These are phyloP conservation scores for Drosophila cardini DNA, from an alignment of 1,140 invertebrate species.

Conservation along the genomic window DNA sequence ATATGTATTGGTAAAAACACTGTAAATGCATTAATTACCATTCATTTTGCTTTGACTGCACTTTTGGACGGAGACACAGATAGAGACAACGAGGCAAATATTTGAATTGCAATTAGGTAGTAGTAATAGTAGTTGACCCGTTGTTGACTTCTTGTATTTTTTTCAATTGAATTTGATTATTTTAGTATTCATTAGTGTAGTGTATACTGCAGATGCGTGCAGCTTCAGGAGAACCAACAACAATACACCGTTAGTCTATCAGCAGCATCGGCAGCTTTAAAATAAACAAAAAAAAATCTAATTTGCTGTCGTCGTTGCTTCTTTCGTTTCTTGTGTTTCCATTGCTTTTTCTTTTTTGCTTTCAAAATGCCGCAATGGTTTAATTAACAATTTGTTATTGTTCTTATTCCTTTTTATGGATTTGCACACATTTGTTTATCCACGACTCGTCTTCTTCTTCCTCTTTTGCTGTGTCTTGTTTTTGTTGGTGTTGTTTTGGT, in stretches of 20 bases:
- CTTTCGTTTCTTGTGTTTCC: slow-evolving; percentile 20
- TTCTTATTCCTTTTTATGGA: slow-evolving; percentile 42
- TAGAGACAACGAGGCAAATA: not conserved
- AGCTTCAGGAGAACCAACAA: slow-evolving; percentile 10
- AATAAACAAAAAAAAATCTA: slow-evolving; percentile 29
- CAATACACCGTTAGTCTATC: slow-evolving; percentile 28
- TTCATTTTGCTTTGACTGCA: slow-evolving; percentile 32
- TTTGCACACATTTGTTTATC: slow-evolving; percentile 52
- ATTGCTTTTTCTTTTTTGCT: slow-evolving; percentile 27
- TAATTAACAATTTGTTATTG: slow-evolving; percentile 33
- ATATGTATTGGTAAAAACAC: slow-evolving; percentile 9
- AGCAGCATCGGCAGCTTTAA: slow-evolving; percentile 25
- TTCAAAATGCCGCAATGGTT: slow-evolving; percentile 22
- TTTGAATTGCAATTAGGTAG: slow-evolving; percentile 19
- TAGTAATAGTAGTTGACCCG: not conserved
- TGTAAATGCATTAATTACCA: slow-evolving; percentile 42
- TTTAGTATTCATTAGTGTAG: slow-evolving; percentile 30
- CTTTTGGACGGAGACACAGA: not conserved
- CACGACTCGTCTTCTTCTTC: not conserved
- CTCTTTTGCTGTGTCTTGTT: no score
- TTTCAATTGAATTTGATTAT: slow-evolving; percentile 46
- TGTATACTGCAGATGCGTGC: slow-evolving; percentile 9
- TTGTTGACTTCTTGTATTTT: slow-evolving; percentile 18
- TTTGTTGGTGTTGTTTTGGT: slow-evolving; percentile 16
- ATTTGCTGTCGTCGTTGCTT: slow-evolving; percentile 10